These are phyloP conservation scores for Penaeus chinensis DNA, from an alignment of 1,140 invertebrate genomes.

Conservation along the genomic window DNA sequence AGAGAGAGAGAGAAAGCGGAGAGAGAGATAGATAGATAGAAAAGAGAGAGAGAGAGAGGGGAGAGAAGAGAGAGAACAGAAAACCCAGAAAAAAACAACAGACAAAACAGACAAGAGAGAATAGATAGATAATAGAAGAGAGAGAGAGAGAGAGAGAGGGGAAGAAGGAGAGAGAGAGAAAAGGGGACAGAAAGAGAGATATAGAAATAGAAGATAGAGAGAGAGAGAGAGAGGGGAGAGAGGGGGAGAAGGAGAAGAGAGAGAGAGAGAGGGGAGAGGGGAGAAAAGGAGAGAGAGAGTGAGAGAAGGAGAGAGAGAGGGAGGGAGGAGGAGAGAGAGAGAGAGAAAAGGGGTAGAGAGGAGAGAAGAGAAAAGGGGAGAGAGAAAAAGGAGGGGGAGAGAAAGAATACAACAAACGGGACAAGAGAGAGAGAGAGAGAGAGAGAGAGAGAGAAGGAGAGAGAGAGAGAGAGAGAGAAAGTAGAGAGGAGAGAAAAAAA, in stretches of 20 bases:
- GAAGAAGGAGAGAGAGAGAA: background rate
- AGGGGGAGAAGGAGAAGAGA: background rate
- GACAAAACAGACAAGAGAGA: background rate
- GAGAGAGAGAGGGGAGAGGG: no score
- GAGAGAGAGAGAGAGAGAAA: background rate
- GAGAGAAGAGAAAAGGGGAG: background rate
- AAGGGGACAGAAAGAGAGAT: no score
- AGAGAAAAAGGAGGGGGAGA: background rate
- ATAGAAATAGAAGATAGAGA: background rate
- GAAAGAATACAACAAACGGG: background rate
- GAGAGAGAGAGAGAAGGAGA: background rate
- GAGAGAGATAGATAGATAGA: background rate
- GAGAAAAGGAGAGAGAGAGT: no score
- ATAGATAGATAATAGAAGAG: background rate
- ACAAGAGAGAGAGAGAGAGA: background rate
- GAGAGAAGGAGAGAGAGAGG: background rate
- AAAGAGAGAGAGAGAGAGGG: background rate
- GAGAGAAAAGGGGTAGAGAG: background rate
- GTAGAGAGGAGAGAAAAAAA: background rate
- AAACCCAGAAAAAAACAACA: background rate
- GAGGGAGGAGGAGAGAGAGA: background rate
- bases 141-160: background rate
- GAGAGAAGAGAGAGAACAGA: background rate
- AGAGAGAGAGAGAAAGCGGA: no score
- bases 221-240: background rate